Conservation (phyloP, 2,888 invertebrate species). For the Lypha dubia region DNA sequence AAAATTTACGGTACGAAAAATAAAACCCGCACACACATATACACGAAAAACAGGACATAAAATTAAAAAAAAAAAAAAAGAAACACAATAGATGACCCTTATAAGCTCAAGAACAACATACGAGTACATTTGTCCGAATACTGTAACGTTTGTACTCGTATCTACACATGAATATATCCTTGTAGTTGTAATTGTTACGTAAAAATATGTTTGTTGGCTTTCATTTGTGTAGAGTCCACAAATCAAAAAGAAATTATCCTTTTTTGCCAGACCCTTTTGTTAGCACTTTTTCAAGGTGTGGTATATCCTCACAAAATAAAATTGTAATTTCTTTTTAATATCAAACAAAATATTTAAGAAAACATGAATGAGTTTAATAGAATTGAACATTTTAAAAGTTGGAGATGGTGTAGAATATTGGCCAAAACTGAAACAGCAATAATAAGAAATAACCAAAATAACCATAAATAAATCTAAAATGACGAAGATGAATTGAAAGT, state of each 20-base stretch:
- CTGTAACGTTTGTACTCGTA: not conserved
- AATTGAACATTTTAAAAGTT: constrained; percentile 17
- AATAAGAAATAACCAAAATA: constrained; percentile 39
- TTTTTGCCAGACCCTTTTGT: constrained; percentile 64
- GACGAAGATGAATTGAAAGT: constrained; percentile 80
- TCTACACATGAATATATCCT: constrained; percentile 16
- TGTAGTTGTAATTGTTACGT: not conserved
- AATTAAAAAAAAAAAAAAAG: constrained; percentile 31
- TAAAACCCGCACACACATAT: constrained; percentile 5
- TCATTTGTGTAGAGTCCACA: constrained; percentile 62
- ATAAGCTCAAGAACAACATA: constrained; percentile 23
- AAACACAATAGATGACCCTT: constrained; percentile 61
- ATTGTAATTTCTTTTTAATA: constrained; percentile 78
- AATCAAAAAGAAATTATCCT: constrained; percentile 79
- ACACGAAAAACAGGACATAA: constrained; percentile 40
- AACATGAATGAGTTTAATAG: constrained; percentile 44
- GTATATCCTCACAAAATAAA: constrained; percentile 41
- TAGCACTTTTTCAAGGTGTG: constrained; percentile 56
- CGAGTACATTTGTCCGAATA: not conserved
- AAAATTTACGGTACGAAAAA: constrained; percentile 45
- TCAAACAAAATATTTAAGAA: constrained; percentile 58
- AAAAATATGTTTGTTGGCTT: constrained; percentile 34
- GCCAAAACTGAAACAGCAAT: constrained; percentile 63
- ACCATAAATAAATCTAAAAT: constrained; percentile 73
- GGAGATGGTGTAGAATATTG: constrained; percentile 51